These are phyloP conservation scores for Hemichromis elongatus DNA, from an alignment of 2,113 vertebrate species.

Conservation along the genomic window DNA sequence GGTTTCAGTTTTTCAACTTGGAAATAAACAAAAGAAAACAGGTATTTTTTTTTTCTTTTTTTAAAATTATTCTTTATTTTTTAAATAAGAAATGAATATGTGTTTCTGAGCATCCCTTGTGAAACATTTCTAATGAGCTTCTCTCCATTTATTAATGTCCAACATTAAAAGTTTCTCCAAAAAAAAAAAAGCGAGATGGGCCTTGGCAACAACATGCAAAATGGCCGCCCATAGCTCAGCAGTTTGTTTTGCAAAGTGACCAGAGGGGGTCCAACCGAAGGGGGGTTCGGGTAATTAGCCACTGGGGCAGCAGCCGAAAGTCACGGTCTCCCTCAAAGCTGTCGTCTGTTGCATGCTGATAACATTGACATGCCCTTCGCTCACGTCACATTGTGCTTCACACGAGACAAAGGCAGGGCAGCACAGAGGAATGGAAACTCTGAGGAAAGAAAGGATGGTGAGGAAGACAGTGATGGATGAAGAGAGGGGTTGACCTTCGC, in stretches of 20 bases:
- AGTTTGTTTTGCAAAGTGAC: conserved; percentile 11
- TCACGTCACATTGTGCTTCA: neutral
- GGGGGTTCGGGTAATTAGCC: conserved; percentile 53
- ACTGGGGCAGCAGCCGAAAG: conserved; percentile 39
- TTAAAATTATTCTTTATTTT: neutral
- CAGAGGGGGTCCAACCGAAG: neutral
- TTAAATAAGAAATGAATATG: neutral
- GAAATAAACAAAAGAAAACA: neutral
- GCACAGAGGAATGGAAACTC: neutral
- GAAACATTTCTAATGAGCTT: neutral
- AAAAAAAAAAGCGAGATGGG: neutral
- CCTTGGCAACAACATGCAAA: neutral
- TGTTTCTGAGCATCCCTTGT: neutral
- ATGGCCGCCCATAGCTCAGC: neutral
- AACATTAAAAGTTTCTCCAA: neutral
- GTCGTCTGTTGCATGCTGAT: conserved; percentile 62
- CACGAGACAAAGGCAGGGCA: conserved; percentile 10
- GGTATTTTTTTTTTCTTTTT: neutral
- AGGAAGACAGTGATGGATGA: conserved; percentile 55
- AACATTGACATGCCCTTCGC: conserved; percentile 58
- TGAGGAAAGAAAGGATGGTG: neutral
- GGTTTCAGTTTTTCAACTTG: neutral
- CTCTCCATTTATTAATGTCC: neutral
- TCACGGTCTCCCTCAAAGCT: conserved; percentile 46
- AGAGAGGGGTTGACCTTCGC: conserved; percentile 39